phyloP scores from a whole-genome alignment of 2,888 invertebrate species.

The Lasioglossum oenotherae region DNA sequence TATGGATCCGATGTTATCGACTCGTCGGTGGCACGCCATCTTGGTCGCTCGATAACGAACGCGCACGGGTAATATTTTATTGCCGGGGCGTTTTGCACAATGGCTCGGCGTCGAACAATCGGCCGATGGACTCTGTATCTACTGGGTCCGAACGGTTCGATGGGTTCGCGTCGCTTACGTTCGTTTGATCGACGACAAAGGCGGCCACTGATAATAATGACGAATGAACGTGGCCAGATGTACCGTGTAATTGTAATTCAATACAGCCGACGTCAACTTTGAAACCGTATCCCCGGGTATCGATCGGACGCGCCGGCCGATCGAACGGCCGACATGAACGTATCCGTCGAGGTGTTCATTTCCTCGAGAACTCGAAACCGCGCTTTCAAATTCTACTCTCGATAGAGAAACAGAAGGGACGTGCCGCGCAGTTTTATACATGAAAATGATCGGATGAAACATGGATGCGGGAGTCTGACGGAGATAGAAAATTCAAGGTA shows the following conservation, averaged over 20 bases:
- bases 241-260: constrained; percentile 44
- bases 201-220: constrained; percentile 55
- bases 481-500: background rate
- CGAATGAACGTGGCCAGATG: constrained; percentile 45
- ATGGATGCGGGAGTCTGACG: background rate
- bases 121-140: background rate
- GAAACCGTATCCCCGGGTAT: constrained; percentile 30
- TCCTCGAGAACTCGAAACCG: constrained; percentile 10
- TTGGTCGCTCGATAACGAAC: background rate
- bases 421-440: background rate
- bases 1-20: background rate
- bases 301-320: constrained; percentile 3
- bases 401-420: background rate
- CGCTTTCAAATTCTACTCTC: background rate
- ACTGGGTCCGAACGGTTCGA: background rate
- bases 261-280: constrained; percentile 31
- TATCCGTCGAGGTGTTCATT: constrained; percentile 9
- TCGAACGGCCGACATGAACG: background rate
- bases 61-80: constrained; percentile 28
- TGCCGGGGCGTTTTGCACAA: constrained; percentile 9
- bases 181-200: constrained; percentile 49
- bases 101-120: constrained; percentile 20
- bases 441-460: background rate
- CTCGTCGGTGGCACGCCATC: background rate
- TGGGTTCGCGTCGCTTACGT: constrained; percentile 7